These are phyloP conservation scores for Clarias pachynema DNA, from an alignment of 2,797 vertebrate genomes.

Conservation along the genomic window DNA sequence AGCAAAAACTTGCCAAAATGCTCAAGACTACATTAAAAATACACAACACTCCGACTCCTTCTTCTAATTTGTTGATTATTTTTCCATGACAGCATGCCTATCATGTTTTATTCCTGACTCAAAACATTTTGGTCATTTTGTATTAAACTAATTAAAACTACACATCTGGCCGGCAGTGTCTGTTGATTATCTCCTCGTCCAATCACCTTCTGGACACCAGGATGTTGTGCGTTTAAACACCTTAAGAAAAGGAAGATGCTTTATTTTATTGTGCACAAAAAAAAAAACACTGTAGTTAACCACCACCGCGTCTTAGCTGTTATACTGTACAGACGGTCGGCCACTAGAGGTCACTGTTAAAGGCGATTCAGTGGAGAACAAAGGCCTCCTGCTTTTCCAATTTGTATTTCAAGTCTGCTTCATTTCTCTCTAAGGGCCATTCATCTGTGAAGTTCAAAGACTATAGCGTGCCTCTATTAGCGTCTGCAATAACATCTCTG, in stretches of 20 bases:
- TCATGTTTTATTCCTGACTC: neutral
- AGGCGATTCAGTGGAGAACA: slow-evolving; percentile 63
- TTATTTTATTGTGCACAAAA: too few species aligned
- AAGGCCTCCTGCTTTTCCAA: slow-evolving; percentile 57
- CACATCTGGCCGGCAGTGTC: neutral
- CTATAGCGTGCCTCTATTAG: slow-evolving; percentile 18
- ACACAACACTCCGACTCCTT: too few species aligned
- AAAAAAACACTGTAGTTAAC: neutral
- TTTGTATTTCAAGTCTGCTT: slow-evolving; percentile 50
- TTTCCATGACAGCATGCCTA: neutral
- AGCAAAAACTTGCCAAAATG: too few species aligned
- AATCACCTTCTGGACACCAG: neutral
- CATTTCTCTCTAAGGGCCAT: slow-evolving; percentile 42
- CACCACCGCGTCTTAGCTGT: neutral
- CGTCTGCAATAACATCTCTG: slow-evolving; percentile 41
- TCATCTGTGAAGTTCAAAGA: slow-evolving; percentile 42
- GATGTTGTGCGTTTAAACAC: neutral
- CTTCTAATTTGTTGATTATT: neutral
- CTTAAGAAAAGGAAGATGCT: neutral
- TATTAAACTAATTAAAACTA: neutral
- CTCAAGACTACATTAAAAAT: too few species aligned
- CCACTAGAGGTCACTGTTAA: slow-evolving; percentile 68
- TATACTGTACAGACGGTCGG: slow-evolving; percentile 48
- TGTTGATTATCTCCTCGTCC: neutral
- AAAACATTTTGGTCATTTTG: neutral